A percentile compares a stretch with the other conserved stretches of the same genome.
These are phyloP conservation scores for Eledone cirrhosa DNA, from an alignment of 2,888 invertebrate species.

Conservation along the genomic window DNA sequence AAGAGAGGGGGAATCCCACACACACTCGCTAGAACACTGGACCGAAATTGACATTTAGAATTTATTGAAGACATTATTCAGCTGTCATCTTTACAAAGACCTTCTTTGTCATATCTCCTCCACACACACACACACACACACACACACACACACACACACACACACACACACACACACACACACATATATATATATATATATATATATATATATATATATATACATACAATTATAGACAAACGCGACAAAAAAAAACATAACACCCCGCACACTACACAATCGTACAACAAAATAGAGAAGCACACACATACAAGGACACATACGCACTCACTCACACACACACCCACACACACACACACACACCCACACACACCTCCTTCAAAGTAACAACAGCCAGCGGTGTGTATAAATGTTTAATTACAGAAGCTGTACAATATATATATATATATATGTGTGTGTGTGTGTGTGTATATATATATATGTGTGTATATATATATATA, in stretches of 20 bases:
- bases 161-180: not conserved
- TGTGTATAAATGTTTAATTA: not conserved
- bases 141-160: not conserved
- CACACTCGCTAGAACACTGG: too few species aligned
- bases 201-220: slow-evolving; percentile 1
- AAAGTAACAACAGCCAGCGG: not conserved
- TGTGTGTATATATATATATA: not conserved
- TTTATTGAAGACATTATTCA: not conserved
- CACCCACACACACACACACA: not conserved
- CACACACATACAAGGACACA: not conserved
- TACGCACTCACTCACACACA: not conserved
- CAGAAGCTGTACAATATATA: too few species aligned
- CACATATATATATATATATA: slow-evolving; percentile 3
- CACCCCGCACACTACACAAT: not conserved
- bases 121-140: slow-evolving; percentile 6
- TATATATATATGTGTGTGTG: not conserved
- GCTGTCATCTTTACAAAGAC: not conserved
- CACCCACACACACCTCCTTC: not conserved
- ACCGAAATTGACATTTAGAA: too few species aligned
- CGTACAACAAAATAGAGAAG: too few species aligned
- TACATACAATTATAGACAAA: not conserved
- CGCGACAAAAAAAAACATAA: not conserved
- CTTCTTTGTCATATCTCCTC: not conserved
- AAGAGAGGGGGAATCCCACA: not conserved
- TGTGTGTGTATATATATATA: not conserved